Base-by-base conservation (phyloP, 2,797 vertebrate genomes). In the Pangasius krempfi region DNA sequence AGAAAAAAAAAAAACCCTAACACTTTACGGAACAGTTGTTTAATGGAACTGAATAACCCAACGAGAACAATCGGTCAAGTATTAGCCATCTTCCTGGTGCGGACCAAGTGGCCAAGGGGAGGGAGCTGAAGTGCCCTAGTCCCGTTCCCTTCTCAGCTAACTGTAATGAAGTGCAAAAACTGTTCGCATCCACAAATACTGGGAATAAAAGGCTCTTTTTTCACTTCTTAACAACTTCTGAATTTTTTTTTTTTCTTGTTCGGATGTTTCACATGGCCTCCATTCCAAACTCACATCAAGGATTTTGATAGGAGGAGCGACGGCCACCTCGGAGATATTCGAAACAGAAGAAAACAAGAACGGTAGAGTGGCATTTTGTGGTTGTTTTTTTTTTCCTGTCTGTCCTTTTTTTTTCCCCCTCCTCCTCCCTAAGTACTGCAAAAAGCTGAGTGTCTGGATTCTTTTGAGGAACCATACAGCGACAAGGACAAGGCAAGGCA, bases 21-120 rank as follows among this genome's bases (percentile, higher is more conserved):
- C 97, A 98, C 97, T 97, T 97, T 96, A 95, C 96, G 97, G 95
- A 96, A 97, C 95, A 96, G 96, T 95, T 96, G 96, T 96, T 97
- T 96, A 97, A 96, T 94, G 95, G 95, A 96, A 97, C 94, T 93
- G 95, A 95, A 92, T 94, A 95, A 94, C 93, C 92, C 85, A 92
- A 93, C 89, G 91, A 93, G 84, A 95, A 95, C 92, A 87, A 93
- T 94, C 93, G 80, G 97, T 98, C 97, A 97, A 95, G 91, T 97
- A 97, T 95, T 92, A 95, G 94, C 93, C 94, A 92, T 94, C 95
- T 94, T 95, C 91, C 93, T 91, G 92, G 92, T 95, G 93, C 94
- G 93, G 94, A 86, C 80, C 89, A 58, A 90, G 91, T 90, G 90
- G 91, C 94, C 92, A 90, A 91, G 92, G 90, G 91, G 91, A 93